Percentiles rank a stretch among this genome's conserved stretches.
phyloP scores from a whole-genome alignment of 2,888 invertebrate species.

The Lochmaea capreae region DNA sequence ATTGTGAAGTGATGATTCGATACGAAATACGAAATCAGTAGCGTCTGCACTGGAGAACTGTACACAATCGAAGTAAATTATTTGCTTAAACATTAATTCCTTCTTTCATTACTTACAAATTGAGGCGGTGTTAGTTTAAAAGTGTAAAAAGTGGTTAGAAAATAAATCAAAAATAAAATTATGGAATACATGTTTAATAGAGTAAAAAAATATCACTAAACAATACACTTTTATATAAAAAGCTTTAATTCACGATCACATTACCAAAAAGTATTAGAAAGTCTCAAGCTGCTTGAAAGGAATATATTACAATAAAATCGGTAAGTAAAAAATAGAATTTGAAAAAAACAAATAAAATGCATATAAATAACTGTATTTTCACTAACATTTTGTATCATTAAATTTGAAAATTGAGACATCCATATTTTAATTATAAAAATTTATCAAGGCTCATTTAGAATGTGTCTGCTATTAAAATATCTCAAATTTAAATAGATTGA shows the following conservation, averaged over 20 bases:
- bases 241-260: conserved; percentile 65
- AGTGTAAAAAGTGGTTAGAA: conserved; percentile 1
- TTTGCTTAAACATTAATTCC: too few relatives aligned
- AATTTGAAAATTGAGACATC: conserved; percentile 59
- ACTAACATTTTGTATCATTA: conserved; percentile 55
- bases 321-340: conserved; percentile 49
- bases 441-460: conserved; percentile 51
- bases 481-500: conserved; percentile 44
- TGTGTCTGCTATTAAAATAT: conserved; percentile 51
- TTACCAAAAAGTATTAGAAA: conserved; percentile 61
- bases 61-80: too few relatives aligned
- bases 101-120: too few relatives aligned
- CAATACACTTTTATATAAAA: conserved; percentile 64
- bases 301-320: conserved; percentile 53
- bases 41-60: too few relatives aligned
- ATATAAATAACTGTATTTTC: conserved; percentile 52
- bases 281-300: conserved; percentile 54
- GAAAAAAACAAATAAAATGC: conserved; percentile 47
- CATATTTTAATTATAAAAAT: conserved; percentile 58
- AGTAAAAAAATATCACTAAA: conserved; percentile 67
- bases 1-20: too few relatives aligned
- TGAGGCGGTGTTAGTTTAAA: not conserved
- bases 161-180: conserved; percentile 40
- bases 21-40: too few relatives aligned
- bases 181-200: conserved; percentile 65